Base-by-base conservation (phyloP, 1,140 invertebrate species). In the Bombus balteatus region DNA sequence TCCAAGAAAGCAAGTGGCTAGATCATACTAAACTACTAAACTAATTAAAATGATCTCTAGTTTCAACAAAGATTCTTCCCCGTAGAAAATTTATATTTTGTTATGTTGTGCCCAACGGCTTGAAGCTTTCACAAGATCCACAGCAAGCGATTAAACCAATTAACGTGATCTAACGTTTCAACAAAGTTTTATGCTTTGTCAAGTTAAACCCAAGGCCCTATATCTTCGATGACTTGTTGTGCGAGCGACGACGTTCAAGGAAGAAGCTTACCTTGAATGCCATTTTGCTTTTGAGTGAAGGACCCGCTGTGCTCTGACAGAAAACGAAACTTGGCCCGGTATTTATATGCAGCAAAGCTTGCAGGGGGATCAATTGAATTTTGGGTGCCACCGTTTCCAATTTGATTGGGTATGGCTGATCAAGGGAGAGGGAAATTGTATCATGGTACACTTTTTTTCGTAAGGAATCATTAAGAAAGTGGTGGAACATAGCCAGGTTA, bases 201-300 rank as follows among this genome's bases (percentile, higher is more conserved):
- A 34, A 34, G 43, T n/a, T 65, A 3, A 18, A n/a, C 18, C 10
- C 5, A 28, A 39, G 25, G 9, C 2, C 0, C 9, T 68, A 18
- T 1, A 68, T 25, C 39, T 66, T 66, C 25, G 12, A 18, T 3
- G 34, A 65, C 10, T 28, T 4, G 9, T 34, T 32, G 39, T 62
- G 65, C 47, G 47, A 53, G 28, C 28, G 28, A 13, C 53, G n/a
- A 53, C 18, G 68, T 72, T 57, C 13, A 13, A 8, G 22, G 41
- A 25, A 41, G 74, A n/a, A 10, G 80, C 91, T 92, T 88, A 93
- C 91, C 91, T 92, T 92, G 85, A 93, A 92, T 84, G 87, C 91
- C 92, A 93, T 93, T 92, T 88, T 89, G 25, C 41, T 89, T 37
- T 74, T 78, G 79, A 32, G 34, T 79, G 86, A 84, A 77, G 82